Evolutionary conservation across 2,888 invertebrate genomes (phyloP).

Genomic region (Himalopsyche kuldschensis): DNA sequence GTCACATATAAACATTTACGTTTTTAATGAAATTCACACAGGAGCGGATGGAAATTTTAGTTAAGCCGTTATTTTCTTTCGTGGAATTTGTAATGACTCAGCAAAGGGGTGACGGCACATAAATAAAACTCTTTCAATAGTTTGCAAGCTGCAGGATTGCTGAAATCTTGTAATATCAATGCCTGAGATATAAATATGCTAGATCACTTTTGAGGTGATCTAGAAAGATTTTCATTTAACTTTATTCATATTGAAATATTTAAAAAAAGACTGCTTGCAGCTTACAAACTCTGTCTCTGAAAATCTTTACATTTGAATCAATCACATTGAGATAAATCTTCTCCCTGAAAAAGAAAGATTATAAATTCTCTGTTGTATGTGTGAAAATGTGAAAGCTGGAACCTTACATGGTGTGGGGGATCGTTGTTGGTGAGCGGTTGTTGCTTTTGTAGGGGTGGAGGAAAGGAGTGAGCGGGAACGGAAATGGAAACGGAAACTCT

Average conservation of each 20-base stretch:
- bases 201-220: too few species aligned
- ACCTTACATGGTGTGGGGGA: slow-evolving; percentile 1
- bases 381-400: not conserved
- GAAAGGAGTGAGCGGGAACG: slow-evolving; percentile 28
- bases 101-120: not conserved
- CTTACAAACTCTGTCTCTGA: not conserved
- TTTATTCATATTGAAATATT: not conserved
- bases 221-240: not conserved
- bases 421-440: slow-evolving; percentile 10
- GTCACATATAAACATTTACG: not conserved
- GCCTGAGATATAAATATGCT: not conserved
- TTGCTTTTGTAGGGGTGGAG: slow-evolving; percentile 39
- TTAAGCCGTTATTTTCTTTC: not conserved
- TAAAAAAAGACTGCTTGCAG: not conserved
- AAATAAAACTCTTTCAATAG: not conserved
- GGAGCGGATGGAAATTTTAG: not conserved
- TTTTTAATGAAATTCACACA: not conserved
- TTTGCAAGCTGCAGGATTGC: not conserved
- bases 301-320: too few species aligned
- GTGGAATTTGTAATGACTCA: not conserved
- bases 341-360: not conserved
- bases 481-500: not conserved
- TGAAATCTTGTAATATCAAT: not conserved
- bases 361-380: not conserved
- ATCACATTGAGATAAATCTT: not conserved